Base-by-base conservation (phyloP, 37 sponge, comb jelly and placozoan genomes). In the Axinella damicornis region DNA sequence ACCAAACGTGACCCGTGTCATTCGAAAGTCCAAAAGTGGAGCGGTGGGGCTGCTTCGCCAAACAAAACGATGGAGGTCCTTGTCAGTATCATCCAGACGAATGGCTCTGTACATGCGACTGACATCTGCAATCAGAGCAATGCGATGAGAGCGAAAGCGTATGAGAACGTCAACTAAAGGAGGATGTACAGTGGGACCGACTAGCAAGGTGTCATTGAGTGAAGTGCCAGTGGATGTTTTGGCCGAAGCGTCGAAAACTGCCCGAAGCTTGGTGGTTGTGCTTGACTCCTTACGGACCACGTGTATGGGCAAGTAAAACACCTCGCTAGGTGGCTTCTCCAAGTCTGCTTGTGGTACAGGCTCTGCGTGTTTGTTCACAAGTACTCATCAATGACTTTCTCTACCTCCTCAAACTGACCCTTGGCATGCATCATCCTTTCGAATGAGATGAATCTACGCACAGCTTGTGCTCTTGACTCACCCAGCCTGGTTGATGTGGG, bases 1-100 rank as follows among this genome's bases (percentile, higher is more conserved):
- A 28, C 88, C 88, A 54, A 87, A 87, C 25, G 82, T 74, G 58
- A 87, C 32, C 20, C 81, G 81, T 35, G 88, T 87, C 81, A 87
- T 81, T 4, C 76, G 74, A 67, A 53, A 81, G 32, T 87, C 80
- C 57, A 16, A 46, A 14, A 83, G 35, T 17, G 34, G 22, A 0
- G 31, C 74, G 30, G 34, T n/a, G n/a, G 66, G 64, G 57, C 31
- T 24, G 39, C 30, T 73, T 39, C 73, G 53, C 87, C 80, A 87
- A 28, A 87, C 80, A 32, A 87, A 87, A 19, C 87, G 53, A 30
- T 80, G 81, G 5, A 87, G 38, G 40, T 87, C 74, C 28, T 53
- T 53, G 39, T 87, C 87, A 17, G 73, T 0, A 4, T 62, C 40
- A 27, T 20, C 57, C 28, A 87, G 40, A 0, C 5, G 60, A 22